Percentiles rank a stretch among this genome's conserved stretches.
Evolutionary conservation across 2,797 vertebrate species (phyloP).

Genomic region (Liparis tanakae): DNA sequence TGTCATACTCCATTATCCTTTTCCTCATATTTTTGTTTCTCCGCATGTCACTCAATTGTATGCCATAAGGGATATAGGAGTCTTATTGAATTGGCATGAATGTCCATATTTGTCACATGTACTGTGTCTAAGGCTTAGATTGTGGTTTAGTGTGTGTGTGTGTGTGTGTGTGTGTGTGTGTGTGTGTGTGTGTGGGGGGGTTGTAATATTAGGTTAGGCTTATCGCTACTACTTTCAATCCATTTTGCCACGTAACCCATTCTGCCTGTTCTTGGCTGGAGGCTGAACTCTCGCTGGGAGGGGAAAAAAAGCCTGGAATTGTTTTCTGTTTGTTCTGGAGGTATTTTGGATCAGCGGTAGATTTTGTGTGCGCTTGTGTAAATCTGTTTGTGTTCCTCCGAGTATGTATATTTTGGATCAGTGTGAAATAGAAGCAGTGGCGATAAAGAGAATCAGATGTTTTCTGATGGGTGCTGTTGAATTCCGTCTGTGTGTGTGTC

Average conservation of each 20-base stretch:
- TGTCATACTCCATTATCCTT: constrained; percentile 52
- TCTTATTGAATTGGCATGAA: constrained; percentile 52
- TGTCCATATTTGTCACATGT: constrained; percentile 31
- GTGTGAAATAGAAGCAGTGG: constrained; percentile 66
- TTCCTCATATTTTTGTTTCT: constrained; percentile 39
- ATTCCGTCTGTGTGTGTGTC: constrained; percentile 38
- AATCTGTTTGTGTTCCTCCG: constrained; percentile 57
- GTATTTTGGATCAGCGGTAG: constrained; percentile 65
- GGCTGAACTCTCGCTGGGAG: constrained; percentile 27
- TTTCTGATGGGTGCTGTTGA: constrained; percentile 52
- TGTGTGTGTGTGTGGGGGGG: constrained; percentile 24
- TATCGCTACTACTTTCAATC: constrained; percentile 47
- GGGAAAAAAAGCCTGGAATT: constrained; percentile 60
- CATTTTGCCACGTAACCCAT: constrained; percentile 38
- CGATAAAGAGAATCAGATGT: constrained; percentile 75
- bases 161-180: constrained; percentile 18
- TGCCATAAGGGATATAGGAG: constrained; percentile 49
- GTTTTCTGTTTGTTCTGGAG: constrained; percentile 70
- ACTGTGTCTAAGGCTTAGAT: background rate
- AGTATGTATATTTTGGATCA: constrained; percentile 71
- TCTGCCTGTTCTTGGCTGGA: constrained; percentile 47
- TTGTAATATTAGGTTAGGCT: constrained; percentile 35
- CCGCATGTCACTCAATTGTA: constrained; percentile 51
- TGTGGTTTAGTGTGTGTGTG: constrained; percentile 17
- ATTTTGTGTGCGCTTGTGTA: constrained; percentile 34